Conservation (phyloP, 2,113 vertebrate species). For the Phalacrocorax carbo region DNA sequence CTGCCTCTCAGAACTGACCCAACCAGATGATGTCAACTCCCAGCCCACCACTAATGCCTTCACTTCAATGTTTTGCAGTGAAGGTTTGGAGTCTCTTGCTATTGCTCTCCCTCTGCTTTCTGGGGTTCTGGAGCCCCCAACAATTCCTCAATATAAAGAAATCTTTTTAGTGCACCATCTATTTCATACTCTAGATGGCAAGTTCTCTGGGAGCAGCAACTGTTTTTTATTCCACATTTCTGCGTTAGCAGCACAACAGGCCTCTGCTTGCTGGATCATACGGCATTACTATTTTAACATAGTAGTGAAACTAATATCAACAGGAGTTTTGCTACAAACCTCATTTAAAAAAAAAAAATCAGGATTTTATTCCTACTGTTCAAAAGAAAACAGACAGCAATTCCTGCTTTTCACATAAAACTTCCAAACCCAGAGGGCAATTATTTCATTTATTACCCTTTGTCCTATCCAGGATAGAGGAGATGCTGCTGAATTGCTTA, state of each 20-base stretch:
- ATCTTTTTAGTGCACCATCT: fast-evolving
- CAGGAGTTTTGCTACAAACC: neutral
- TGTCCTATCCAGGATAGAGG: neutral
- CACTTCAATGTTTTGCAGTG: neutral
- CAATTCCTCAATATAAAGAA: neutral
- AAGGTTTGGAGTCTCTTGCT: neutral
- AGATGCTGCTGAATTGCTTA: neutral
- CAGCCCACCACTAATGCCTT: neutral
- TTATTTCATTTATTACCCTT: neutral
- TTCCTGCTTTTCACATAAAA: neutral
- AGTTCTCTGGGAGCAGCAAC: neutral
- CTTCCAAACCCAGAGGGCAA: neutral
- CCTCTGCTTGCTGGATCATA: neutral
- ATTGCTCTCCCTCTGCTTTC: neutral
- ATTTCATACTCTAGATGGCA: neutral
- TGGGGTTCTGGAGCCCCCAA: neutral
- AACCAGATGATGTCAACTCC: neutral
- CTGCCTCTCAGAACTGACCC: neutral
- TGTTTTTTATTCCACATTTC: neutral
- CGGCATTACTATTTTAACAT: neutral
- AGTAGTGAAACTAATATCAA: neutral
- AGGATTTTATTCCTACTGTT: neutral
- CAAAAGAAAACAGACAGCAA: neutral
- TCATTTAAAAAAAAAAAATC: neutral
- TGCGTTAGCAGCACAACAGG: neutral